A percentile compares a stretch with the other conserved stretches of the same genome.
phyloP scores from a whole-genome alignment of 2,888 invertebrate species.

The Phoronis australis region DNA sequence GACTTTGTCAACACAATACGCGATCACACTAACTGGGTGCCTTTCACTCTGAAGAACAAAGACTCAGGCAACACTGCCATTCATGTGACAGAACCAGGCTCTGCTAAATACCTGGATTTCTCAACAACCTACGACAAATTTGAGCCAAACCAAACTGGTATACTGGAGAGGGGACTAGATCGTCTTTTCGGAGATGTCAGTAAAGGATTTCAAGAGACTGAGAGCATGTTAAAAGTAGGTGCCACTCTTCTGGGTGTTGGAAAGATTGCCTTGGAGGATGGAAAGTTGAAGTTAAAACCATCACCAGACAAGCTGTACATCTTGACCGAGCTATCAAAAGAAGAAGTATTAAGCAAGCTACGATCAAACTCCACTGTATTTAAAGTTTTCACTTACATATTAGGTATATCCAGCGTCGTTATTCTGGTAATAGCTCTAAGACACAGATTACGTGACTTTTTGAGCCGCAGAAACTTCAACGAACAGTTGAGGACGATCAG shows the following conservation, averaged over 20 bases:
- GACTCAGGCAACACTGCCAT: constrained; percentile 56
- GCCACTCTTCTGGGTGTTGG: constrained; percentile 76
- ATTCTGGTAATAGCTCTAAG: constrained; percentile 56
- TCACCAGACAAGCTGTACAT: constrained; percentile 74
- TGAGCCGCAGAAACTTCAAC: constrained; percentile 9
- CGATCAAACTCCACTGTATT: constrained; percentile 62
- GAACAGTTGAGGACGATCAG: constrained; percentile 8
- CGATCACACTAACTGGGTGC: constrained; percentile 51
- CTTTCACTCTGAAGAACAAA: constrained; percentile 1
- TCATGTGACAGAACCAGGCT: constrained; percentile 69
- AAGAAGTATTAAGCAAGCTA: constrained; percentile 68
- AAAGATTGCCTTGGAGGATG: constrained; percentile 64
- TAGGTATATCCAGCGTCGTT: constrained; percentile 59
- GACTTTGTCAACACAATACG: background rate
- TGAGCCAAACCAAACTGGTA: constrained; percentile 69
- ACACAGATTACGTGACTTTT: constrained; percentile 41
- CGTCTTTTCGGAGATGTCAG: constrained; percentile 76
- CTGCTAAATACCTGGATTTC: constrained; percentile 63
- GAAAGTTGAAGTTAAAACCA: constrained; percentile 61
- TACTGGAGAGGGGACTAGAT: constrained; percentile 77
- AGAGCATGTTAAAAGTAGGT: constrained; percentile 78
- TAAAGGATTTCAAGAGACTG: constrained; percentile 79
- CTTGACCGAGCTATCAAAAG: constrained; percentile 72
- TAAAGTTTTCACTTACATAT: constrained; percentile 58
- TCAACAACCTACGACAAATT: constrained; percentile 79